Evolutionary conservation across 2,797 vertebrate genomes (phyloP), one percentile per base, ranked within the genome.

Genomic region (Arvicola amphibius): DNA sequence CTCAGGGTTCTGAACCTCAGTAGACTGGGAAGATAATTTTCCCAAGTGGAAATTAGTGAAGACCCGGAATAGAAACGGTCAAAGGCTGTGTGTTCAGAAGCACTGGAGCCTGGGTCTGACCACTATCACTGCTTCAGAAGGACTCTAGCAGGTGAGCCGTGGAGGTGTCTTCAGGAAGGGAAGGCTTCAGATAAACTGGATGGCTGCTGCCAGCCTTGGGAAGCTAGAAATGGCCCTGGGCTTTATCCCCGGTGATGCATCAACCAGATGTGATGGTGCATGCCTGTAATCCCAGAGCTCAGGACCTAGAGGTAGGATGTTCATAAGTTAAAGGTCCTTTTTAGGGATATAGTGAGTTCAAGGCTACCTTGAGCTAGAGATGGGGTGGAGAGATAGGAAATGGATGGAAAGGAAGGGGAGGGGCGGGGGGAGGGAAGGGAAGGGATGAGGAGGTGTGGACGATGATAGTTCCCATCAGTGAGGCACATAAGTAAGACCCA

Each of bases 71-170:
- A n/a, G 34, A 12, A 63, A 25, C 3, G 21, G 29, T 6, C 48
- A 27, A 51, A 29, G 21, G 29, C 29, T 53, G 7, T 7, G 40
- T 14, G 3, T 43, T 13, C 17, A 46, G 3, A 40, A 46, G 61
- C 32, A 29, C 19, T 19, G 2, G n/a, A 89, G 19, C 34, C 4
- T 34, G 32, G 12, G 5, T 34, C 74, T 48, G 29, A 12, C 27
- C 69, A 5, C 6, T 1, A 0, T 56, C 69, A 21, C 69, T 74
- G 69, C 11, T 29, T 53, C 10, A 12, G 29, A n/a, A 69, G 56
- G 59, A n/a, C 59, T 43, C 0, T 0, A 1, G 16, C 37, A 17
- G 29, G 53, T 46, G 5, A 37, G 13, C 5, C 1, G n/a, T 6
- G 11, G 69, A 34, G 14, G 23, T 61, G 29, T 40, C 25, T 23